Percentiles rank a stretch among this genome's conserved stretches.
Evolutionary conservation across 2,797 vertebrate genomes (phyloP).

Genomic region (Sylvia borin): DNA sequence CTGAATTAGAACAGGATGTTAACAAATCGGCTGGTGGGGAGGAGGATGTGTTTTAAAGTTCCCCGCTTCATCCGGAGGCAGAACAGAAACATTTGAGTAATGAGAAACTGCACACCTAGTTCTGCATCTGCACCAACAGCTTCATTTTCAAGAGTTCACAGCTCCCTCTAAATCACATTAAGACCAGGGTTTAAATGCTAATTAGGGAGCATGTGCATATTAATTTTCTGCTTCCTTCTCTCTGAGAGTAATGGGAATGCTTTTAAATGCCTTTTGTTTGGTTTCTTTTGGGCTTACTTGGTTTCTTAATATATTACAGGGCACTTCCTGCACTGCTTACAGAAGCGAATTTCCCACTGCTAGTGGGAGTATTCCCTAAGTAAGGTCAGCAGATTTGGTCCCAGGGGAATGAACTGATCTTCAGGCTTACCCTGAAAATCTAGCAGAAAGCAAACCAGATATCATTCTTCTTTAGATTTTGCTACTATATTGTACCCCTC

Average conservation of each 20-base stretch:
- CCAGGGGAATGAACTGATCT: constrained; percentile 16
- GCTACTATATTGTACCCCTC: neutral
- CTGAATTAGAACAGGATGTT: constrained; percentile 54
- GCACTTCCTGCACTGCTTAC: constrained; percentile 58
- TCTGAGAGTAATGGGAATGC: neutral
- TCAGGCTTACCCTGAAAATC: neutral
- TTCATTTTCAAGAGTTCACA: constrained; percentile 42
- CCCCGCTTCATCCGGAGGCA: neutral
- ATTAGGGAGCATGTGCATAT: constrained; percentile 44
- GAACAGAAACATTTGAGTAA: constrained; percentile 28
- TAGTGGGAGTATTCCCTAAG: constrained; percentile 40
- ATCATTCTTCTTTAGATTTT: neutral
- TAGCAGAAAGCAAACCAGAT: constrained; percentile 23
- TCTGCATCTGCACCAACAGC: constrained; percentile 40
- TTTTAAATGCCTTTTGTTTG: constrained; percentile 47
- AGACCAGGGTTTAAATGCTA: constrained; percentile 28
- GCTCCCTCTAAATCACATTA: constrained; percentile 33
- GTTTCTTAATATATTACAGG: constrained; percentile 62
- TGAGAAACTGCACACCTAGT: constrained; percentile 49
- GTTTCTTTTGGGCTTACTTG: constrained; percentile 29
- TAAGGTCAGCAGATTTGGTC: constrained; percentile 44
- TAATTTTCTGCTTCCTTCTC: constrained; percentile 49
- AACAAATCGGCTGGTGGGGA: neutral
- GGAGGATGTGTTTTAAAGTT: neutral
- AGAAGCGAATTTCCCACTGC: constrained; percentile 63